phyloP scores from a whole-genome alignment of 2,113 vertebrate genomes.

The Agelaius tricolor region DNA sequence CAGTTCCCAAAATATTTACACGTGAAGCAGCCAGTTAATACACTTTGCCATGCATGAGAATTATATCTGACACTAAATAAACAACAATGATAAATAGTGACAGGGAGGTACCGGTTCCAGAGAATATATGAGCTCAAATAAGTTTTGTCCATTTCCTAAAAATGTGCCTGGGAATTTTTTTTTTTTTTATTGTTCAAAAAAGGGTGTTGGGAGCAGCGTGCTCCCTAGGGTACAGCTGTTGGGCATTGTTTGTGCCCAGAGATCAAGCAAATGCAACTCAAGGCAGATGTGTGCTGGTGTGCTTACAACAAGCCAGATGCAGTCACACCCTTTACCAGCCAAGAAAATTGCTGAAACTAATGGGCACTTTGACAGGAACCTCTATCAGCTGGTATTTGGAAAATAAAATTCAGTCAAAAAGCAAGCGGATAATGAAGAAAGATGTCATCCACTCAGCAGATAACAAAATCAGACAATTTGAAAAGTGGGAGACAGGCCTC shows the following conservation, averaged over 20 bases:
- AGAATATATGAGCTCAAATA: not conserved
- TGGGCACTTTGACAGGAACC: not conserved
- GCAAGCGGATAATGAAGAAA: not conserved
- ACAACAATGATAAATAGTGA: not conserved
- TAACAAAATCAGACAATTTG: not conserved
- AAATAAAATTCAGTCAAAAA: not conserved
- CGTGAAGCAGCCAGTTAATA: not conserved
- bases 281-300: not conserved
- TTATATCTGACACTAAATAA: constrained; percentile 1
- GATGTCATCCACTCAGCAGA: not conserved
- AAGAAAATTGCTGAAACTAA: not conserved
- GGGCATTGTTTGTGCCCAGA: not conserved
- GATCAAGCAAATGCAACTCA: not conserved
- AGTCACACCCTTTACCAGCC: not conserved
- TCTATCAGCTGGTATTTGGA: not conserved
- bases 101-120: not conserved
- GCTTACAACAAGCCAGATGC: not conserved
- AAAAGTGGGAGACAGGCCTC: not conserved
- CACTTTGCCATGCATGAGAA: not conserved
- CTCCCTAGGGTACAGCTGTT: not conserved
- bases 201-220: accelerated
- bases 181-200: not conserved
- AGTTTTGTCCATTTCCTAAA: not conserved
- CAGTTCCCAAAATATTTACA: constrained; percentile 21
- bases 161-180: accelerated